These are phyloP conservation scores for Pseudopleuronectes americanus DNA, from an alignment of 2,797 vertebrate genomes.

Conservation along the genomic window DNA sequence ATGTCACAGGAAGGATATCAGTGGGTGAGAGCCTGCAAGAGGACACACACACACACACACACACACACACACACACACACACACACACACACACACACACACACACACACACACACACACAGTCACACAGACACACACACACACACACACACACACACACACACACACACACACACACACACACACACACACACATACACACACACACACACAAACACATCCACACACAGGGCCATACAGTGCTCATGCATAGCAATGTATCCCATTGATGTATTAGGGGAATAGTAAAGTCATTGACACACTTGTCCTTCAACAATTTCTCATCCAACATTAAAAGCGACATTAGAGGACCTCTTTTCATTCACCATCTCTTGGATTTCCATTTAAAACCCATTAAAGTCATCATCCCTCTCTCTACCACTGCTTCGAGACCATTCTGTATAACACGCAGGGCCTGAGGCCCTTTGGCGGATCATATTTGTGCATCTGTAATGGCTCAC, in stretches of 20 bases:
- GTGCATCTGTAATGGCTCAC: constrained; percentile 72
- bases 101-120: too few relatives aligned
- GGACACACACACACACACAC: constrained; percentile 29
- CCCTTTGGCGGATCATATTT: constrained; percentile 68
- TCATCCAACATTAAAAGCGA: constrained; percentile 78
- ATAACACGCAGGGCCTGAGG: constrained; percentile 66
- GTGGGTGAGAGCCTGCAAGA: constrained; percentile 87
- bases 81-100: constrained; percentile 24
- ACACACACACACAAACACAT: too few relatives aligned
- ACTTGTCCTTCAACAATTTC: constrained; percentile 75
- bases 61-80: constrained; percentile 28
- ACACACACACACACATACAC: too few relatives aligned
- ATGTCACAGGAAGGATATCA: constrained; percentile 91
- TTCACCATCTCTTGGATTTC: constrained; percentile 78
- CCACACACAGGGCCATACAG: constrained; percentile 1
- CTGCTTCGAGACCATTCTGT: constrained; percentile 66
- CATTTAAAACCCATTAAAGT: constrained; percentile 79
- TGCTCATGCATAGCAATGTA: constrained; percentile 25
- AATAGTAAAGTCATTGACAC: constrained; percentile 71
- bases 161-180: neutral
- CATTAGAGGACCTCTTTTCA: constrained; percentile 69
- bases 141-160: constrained; percentile 19
- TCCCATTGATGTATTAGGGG: constrained; percentile 57
- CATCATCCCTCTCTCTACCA: constrained; percentile 65
- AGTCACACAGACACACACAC: too few relatives aligned